Base-by-base conservation (phyloP, 2,113 vertebrate species). In the Myanophis thanlyinensis region DNA sequence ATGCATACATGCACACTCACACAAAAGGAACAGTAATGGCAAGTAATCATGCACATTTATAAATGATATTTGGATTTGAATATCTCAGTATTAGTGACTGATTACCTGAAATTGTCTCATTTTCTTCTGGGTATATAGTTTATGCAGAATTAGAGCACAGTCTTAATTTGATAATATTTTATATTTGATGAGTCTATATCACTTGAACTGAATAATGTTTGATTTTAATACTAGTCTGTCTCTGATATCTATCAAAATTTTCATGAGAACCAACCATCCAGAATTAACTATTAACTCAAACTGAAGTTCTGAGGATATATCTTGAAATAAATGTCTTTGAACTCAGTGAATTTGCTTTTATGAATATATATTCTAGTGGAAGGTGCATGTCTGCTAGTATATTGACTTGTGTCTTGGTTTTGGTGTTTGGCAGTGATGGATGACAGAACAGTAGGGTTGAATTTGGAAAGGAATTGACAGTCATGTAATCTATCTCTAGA, bases 171-270 rank as follows among this genome's bases (percentile, higher is more conserved):
- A n/a, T 62, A 89, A 27, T 62, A 18, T 46, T 89, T 89, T 62
- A 67, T 51, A 52, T 40, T 30, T 52, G 62, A 40, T 80, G 48
- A 90, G 5, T 80, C 35, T 40, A 80, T 22, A 80, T 18, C 52
- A 59, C 5, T 46, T 35, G 54, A 35, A 56, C 44, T 95, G 89
- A 5, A 44, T 93, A 90, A 49, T 27, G 54, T 25, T 40, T 27
- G 18, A 30, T 40, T 93, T 94, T 94, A 94, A 85, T 85, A 95
- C 88, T 89, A 96, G 89, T 5, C 23, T 92, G 88, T 95, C 94
- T 94, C 59, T 80, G 35, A 20, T 80, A 80, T 80, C 67, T 40
- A 80, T 94, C 92, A 92, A 93, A 93, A 48, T 80, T 87, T 47
- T 89, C 11, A 48, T 4, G 23, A 22, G 30, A 40, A 56, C 18